Conservation (phyloP, 2,888 invertebrate genomes). For the Nephrotoma flavescens region DNA sequence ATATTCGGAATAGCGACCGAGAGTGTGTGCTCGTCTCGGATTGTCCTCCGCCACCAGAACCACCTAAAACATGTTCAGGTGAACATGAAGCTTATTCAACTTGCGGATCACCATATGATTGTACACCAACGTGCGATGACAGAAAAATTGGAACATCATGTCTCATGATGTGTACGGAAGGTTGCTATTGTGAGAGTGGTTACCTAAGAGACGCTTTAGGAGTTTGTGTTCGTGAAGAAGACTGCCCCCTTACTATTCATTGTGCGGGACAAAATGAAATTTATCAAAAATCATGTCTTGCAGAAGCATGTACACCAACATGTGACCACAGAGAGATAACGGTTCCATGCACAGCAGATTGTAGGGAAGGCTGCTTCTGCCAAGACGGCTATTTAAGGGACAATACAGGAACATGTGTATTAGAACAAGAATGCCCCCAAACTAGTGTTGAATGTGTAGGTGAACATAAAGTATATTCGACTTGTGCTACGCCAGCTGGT, state of each 20-base stretch:
- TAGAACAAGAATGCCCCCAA: not conserved
- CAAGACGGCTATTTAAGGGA: not conserved
- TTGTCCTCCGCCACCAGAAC: not conserved
- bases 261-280: not conserved
- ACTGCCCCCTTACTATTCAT: no score
- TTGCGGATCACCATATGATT: not conserved
- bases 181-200: no score
- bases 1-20: no score
- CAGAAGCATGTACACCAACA: not conserved
- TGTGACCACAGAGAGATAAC: not conserved
- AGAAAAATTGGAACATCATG: not conserved
- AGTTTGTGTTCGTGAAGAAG: no score
- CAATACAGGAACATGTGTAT: not conserved
- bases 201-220: no score
- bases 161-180: not conserved
- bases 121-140: not conserved
- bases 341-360: not conserved
- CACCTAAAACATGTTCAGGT: not conserved
- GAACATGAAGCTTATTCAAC: not conserved
- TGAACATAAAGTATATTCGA: not conserved
- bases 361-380: not conserved
- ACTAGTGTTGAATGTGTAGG: not conserved
- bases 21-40: no score
- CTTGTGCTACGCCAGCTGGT: not conserved
- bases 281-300: not conserved